A percentile compares a stretch with the other conserved stretches of the same genome.
These are phyloP conservation scores for Stegodyphus mimosarum DNA, from an alignment of 1,140 invertebrate genomes.

Conservation along the genomic window DNA sequence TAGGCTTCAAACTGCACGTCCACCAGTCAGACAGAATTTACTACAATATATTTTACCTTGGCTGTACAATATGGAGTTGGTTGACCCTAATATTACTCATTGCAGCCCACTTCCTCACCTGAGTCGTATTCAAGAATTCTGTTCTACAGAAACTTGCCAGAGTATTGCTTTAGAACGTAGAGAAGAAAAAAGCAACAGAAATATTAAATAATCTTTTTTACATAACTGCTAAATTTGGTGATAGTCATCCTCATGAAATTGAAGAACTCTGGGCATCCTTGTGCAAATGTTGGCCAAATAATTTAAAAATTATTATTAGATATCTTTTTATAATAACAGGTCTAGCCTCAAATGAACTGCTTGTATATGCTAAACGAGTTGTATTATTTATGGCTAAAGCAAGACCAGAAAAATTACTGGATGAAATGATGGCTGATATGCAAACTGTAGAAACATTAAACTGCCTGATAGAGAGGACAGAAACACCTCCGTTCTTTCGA, in stretches of 20 bases:
- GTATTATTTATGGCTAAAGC: constrained; percentile 91
- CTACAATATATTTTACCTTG: constrained; percentile 95
- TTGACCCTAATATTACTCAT: constrained; percentile 94
- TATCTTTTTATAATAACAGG: constrained; percentile 97
- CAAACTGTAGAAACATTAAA: constrained; percentile 92
- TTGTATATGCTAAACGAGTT: constrained; percentile 93
- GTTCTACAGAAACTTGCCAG: constrained; percentile 62
- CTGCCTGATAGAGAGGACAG: constrained; percentile 93
- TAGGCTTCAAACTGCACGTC: constrained; percentile 93
- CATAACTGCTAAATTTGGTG: constrained; percentile 96
- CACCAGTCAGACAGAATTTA: constrained; percentile 87
- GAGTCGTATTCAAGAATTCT: constrained; percentile 62
- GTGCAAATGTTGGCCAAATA: constrained; percentile 95
- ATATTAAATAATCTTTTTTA: constrained; percentile 99
- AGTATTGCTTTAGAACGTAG: constrained; percentile 71
- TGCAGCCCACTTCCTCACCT: constrained; percentile 69
- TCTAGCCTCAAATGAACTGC: constrained; percentile 91
- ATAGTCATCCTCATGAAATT: constrained; percentile 93
- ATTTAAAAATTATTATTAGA: constrained; percentile 96
- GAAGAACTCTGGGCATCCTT: constrained; percentile 96
- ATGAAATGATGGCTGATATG: constrained; percentile 96
- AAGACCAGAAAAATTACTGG: constrained; percentile 88
- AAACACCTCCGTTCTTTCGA: constrained; percentile 97
- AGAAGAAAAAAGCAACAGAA: constrained; percentile 98
- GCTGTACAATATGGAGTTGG: constrained; percentile 98